Evolutionary conservation across 2,113 vertebrate species (phyloP).

Genomic region (Eidolon helvum): DNA sequence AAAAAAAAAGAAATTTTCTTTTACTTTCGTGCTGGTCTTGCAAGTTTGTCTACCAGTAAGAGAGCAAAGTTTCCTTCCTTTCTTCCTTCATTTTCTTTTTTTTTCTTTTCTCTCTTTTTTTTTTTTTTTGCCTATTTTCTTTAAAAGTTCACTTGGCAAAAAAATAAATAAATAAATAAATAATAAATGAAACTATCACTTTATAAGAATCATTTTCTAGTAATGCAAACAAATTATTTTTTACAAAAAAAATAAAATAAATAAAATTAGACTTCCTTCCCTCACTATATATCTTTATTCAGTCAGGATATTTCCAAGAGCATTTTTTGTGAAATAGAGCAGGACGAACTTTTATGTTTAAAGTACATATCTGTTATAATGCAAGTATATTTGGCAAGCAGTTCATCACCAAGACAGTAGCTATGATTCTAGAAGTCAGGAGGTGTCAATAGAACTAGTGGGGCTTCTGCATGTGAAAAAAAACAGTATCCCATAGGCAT

Average conservation of each 20-base stretch:
- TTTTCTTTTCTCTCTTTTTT: constrained; percentile 54
- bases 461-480: constrained; percentile 84
- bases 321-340: constrained; percentile 80
- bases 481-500: constrained; percentile 75
- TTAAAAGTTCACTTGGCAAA: constrained; percentile 79
- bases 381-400: constrained; percentile 72
- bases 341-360: constrained; percentile 76
- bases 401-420: constrained; percentile 70
- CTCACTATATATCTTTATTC: constrained; percentile 84
- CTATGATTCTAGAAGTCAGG: constrained; percentile 77
- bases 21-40: constrained; percentile 95
- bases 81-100: constrained; percentile 39
- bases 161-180: constrained; percentile 13
- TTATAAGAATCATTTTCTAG: constrained; percentile 88
- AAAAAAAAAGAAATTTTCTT: constrained; percentile 84
- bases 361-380: constrained; percentile 76
- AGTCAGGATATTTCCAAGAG: constrained; percentile 77
- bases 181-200: constrained; percentile 73
- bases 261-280: constrained; percentile 84
- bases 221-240: constrained; percentile 83
- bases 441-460: constrained; percentile 72
- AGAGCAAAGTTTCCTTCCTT: constrained; percentile 82
- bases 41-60: constrained; percentile 91
- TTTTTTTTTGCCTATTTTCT: constrained; percentile 46
- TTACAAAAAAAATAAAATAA: constrained; percentile 83